These are phyloP conservation scores for Heptranchias perlo DNA, from an alignment of 2,113 vertebrate species.

Conservation along the genomic window DNA sequence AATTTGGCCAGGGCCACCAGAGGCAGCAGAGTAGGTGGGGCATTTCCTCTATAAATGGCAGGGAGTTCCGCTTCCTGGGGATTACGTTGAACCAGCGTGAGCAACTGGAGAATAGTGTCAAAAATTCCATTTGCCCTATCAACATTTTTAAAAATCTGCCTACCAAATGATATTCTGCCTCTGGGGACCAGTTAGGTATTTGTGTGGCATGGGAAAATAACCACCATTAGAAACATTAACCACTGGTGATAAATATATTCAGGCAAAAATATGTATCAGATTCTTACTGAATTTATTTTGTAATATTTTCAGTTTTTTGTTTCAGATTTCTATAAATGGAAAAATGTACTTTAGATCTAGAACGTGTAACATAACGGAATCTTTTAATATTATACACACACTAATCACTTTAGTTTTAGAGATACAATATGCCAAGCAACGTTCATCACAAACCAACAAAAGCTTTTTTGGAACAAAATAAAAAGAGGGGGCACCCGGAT, in stretches of 20 bases:
- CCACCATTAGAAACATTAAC: not conserved
- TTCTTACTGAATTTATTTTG: not conserved
- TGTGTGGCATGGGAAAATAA: not conserved
- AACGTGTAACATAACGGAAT: not conserved
- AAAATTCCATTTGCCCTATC: not conserved
- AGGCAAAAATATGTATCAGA: not conserved
- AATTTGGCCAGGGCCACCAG: too few species aligned
- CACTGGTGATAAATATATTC: not conserved
- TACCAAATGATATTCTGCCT: not conserved
- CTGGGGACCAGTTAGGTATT: not conserved
- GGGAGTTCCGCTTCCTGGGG: too few species aligned
- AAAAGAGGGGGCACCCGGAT: slow-evolving; percentile 27
- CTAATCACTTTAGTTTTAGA: not conserved
- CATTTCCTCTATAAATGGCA: too few species aligned
- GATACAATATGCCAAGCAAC: not conserved
- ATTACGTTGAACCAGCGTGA: too few species aligned
- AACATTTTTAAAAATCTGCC: not conserved
- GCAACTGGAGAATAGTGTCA: not conserved
- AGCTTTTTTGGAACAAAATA: not conserved
- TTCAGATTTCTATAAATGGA: not conserved
- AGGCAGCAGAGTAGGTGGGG: too few species aligned
- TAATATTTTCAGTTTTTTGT: not conserved
- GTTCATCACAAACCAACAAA: not conserved
- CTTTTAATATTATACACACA: not conserved
- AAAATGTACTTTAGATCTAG: not conserved